phyloP scores from a whole-genome alignment of 2,888 invertebrate species.

The Stenodema calcarata region DNA sequence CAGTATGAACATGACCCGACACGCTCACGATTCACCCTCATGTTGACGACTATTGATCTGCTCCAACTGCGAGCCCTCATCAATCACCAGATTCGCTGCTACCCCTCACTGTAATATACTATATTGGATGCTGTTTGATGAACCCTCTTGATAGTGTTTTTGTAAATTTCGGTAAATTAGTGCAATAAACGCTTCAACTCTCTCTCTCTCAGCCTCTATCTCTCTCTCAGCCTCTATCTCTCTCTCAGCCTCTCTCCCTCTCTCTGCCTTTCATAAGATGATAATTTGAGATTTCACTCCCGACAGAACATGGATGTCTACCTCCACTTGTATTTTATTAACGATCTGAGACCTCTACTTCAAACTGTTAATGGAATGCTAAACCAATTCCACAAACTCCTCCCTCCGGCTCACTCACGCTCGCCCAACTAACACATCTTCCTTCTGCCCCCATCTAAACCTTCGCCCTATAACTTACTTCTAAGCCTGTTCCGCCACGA shows the following conservation, averaged over 20 bases:
- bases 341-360: conserved; percentile 13
- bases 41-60: no score
- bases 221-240: no score
- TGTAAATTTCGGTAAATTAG: no score
- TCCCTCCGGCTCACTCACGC: neutral
- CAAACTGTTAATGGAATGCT: conserved; percentile 21
- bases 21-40: no score
- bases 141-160: no score
- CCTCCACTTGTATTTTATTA: conserved; percentile 8
- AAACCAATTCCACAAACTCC: conserved; percentile 21
- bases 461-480: conserved; percentile 6
- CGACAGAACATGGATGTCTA: neutral
- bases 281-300: conserved; percentile 5
- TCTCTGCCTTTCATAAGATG: neutral
- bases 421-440: neutral
- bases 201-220: no score
- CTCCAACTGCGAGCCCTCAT: no score
- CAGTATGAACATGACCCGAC: no score
- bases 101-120: no score
- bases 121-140: no score
- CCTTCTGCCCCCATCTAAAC: neutral
- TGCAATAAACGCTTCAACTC: no score
- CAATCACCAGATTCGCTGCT: no score
- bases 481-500: neutral
- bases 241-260: neutral